These are phyloP conservation scores for Barbus barbus DNA, from an alignment of 2,113 vertebrate species.

Conservation along the genomic window DNA sequence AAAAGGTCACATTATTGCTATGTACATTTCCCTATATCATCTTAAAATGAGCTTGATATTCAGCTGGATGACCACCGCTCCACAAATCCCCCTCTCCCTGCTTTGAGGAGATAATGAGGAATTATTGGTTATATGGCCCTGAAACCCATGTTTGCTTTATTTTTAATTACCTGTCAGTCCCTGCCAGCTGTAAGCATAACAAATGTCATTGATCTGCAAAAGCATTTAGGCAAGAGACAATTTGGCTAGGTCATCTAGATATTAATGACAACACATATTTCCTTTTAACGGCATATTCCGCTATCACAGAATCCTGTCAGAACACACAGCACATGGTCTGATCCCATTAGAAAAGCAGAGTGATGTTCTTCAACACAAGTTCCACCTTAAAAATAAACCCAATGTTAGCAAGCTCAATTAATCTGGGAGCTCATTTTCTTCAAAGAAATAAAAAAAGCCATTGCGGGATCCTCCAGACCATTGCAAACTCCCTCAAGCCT, in stretches of 20 bases:
- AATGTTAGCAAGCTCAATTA: constrained; percentile 36
- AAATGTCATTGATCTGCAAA: constrained; percentile 53
- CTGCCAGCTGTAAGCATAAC: constrained; percentile 51
- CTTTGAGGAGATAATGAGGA: constrained; percentile 66
- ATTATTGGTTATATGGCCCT: constrained; percentile 61
- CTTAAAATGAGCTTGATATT: constrained; percentile 58
- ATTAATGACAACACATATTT: constrained; percentile 51
- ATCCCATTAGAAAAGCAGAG: constrained; percentile 24
- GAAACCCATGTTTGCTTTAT: constrained; percentile 53
- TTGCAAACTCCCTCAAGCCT: constrained; percentile 22
- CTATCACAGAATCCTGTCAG: not conserved
- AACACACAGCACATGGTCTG: constrained; percentile 3
- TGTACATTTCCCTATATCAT: not conserved
- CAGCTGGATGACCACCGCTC: constrained; percentile 42
- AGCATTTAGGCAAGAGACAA: constrained; percentile 48
- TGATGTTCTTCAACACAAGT: not conserved
- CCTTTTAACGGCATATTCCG: constrained; percentile 29
- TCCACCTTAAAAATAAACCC: constrained; percentile 25
- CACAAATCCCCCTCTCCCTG: constrained; percentile 58
- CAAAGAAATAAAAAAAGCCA: constrained; percentile 10
- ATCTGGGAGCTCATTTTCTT: constrained; percentile 33
- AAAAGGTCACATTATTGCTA: not conserved
- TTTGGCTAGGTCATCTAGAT: constrained; percentile 52
- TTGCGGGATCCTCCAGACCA: constrained; percentile 15
- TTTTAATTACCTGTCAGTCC: constrained; percentile 65